A percentile compares a stretch with the other conserved stretches of the same genome.
Conservation (phyloP, 2,797 vertebrate genomes). For the Gouania willdenowi region DNA sequence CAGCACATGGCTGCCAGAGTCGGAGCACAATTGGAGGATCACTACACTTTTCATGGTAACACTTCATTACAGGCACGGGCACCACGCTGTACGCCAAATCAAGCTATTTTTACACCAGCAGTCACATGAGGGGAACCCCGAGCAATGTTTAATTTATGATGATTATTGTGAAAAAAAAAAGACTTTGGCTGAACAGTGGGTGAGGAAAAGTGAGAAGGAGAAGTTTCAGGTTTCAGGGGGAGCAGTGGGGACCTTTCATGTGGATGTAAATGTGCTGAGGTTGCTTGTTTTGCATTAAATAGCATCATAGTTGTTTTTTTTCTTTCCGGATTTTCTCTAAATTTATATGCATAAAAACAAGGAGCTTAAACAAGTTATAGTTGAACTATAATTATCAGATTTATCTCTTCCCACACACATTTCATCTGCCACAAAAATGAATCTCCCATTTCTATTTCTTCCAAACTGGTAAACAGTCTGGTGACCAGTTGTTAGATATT, state of each 20-base stretch:
- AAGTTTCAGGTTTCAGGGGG: constrained; percentile 19
- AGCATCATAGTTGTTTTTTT: no score
- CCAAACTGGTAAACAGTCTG: not conserved
- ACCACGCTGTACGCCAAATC: constrained; percentile 43
- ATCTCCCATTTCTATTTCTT: not conserved
- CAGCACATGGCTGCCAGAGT: constrained; percentile 45
- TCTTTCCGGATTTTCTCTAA: not conserved
- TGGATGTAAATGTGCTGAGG: no score
- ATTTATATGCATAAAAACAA: no score
- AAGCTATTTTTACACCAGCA: constrained; percentile 63
- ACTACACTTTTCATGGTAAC: constrained; percentile 45
- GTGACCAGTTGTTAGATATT: constrained; percentile 16
- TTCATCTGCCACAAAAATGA: no score
- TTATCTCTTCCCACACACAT: no score
- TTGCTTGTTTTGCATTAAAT: no score
- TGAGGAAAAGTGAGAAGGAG: constrained; percentile 22
- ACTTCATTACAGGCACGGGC: constrained; percentile 60
- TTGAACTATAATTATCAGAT: no score
- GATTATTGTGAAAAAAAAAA: constrained; percentile 47
- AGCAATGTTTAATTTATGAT: constrained; percentile 73
- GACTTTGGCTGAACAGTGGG: constrained; percentile 37
- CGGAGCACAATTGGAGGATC: constrained; percentile 41
- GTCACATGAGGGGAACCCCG: constrained; percentile 51
- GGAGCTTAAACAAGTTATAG: no score
- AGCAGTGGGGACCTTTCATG: constrained; percentile 26